phyloP scores from a whole-genome alignment of 2,113 vertebrate species.

The Oxyruncus cristatus region DNA sequence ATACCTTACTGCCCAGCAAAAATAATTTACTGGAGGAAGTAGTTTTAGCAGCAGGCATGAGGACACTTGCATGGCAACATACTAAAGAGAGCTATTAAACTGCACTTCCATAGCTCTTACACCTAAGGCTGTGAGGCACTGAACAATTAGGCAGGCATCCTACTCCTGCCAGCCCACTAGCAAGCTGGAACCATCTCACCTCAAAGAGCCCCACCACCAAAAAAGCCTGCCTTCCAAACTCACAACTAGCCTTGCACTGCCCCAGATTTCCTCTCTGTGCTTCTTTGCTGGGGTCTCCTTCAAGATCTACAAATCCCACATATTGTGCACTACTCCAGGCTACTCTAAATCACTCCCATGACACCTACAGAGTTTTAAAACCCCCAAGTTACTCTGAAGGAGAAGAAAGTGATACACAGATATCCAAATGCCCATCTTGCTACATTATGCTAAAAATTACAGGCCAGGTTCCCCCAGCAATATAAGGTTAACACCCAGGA shows the following conservation, averaged over 20 bases:
- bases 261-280: background rate
- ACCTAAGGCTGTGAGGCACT: background rate
- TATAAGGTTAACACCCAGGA: accelerated
- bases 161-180: background rate
- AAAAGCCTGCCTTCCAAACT: background rate
- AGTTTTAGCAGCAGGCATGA: background rate
- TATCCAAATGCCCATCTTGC: background rate
- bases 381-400: background rate
- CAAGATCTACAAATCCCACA: background rate
- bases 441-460: background rate
- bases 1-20: background rate
- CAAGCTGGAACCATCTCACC: background rate
- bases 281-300: background rate
- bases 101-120: background rate
- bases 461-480: background rate
- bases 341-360: background rate
- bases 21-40: background rate
- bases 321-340: background rate
- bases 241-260: background rate
- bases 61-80: background rate
- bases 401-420: background rate
- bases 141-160: background rate
- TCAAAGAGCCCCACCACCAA: background rate
- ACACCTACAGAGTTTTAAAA: background rate
- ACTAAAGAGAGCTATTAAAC: background rate